Evolutionary conservation across 2,888 invertebrate genomes (phyloP).

Genomic region (Automeris io): DNA sequence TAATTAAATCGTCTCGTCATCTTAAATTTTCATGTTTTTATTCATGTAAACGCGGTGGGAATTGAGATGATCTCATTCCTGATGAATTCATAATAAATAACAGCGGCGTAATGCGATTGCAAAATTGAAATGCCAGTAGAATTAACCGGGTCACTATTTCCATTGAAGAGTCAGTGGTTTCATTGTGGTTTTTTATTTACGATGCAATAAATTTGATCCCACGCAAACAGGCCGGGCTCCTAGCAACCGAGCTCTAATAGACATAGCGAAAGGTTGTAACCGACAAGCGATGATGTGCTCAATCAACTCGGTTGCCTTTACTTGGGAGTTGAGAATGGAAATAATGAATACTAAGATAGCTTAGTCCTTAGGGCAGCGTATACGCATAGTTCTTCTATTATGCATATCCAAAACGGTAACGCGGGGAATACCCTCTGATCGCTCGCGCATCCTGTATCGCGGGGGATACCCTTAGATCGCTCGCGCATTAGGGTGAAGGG

Average conservation of each 20-base stretch:
- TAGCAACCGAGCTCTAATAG: slow-evolving; percentile 32
- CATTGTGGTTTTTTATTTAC: slow-evolving; percentile 47
- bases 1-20: not conserved
- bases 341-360: too few relatives aligned
- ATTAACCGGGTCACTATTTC: slow-evolving; percentile 33
- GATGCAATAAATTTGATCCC: slow-evolving; percentile 47
- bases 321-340: slow-evolving; percentile 16
- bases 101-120: slow-evolving; percentile 3
- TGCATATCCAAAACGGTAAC: too few relatives aligned
- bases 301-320: slow-evolving; percentile 15
- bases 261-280: slow-evolving; percentile 38
- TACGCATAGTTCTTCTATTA: too few relatives aligned
- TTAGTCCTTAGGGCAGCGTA: too few relatives aligned
- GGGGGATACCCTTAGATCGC: too few relatives aligned
- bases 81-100: not conserved
- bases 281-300: slow-evolving; percentile 18
- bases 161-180: slow-evolving; percentile 26
- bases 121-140: slow-evolving; percentile 16
- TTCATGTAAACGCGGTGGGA: not conserved
- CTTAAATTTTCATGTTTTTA: not conserved
- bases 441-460: too few relatives aligned
- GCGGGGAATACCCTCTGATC: too few relatives aligned
- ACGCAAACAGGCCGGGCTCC: slow-evolving; percentile 33
- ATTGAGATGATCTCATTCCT: not conserved
- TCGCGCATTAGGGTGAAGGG: too few relatives aligned